These are phyloP conservation scores for Apantesis nais DNA, from an alignment of 2,888 invertebrate species.

Conservation along the genomic window DNA sequence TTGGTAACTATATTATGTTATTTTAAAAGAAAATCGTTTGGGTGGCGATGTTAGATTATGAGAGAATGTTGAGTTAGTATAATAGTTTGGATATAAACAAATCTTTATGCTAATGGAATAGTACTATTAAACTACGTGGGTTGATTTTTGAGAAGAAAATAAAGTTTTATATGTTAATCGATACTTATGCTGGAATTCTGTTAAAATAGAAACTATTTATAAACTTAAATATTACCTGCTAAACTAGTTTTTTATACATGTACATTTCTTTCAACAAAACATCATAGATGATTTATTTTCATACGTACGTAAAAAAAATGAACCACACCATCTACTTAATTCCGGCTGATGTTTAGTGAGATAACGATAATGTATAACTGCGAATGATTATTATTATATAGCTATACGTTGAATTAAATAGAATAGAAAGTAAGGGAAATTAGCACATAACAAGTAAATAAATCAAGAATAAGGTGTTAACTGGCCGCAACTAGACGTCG, in stretches of 20 bases:
- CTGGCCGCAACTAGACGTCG: background rate
- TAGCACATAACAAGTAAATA: slow-evolving; percentile 1
- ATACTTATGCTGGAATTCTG: background rate
- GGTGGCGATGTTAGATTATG: slow-evolving; percentile 29
- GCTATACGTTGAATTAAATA: background rate
- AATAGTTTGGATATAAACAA: slow-evolving; percentile 16
- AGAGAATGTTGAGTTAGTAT: slow-evolving; percentile 35
- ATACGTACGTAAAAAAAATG: background rate
- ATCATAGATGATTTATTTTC: background rate
- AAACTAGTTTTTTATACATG: background rate
- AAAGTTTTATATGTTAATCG: background rate
- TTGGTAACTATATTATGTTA: slow-evolving; percentile 30
- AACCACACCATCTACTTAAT: background rate
- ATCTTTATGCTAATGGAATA: too few relatives aligned
- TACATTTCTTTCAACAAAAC: background rate
- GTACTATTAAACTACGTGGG: background rate
- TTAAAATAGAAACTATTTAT: too few relatives aligned
- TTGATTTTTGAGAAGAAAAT: background rate
- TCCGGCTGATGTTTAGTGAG: background rate
- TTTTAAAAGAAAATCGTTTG: slow-evolving; percentile 29
- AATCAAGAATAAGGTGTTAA: background rate
- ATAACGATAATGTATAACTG: background rate
- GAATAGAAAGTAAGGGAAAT: slow-evolving; percentile 5
- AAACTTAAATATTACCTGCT: too few relatives aligned
- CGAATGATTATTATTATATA: background rate